Base-by-base conservation (phyloP, 2,888 invertebrate species). In the Dendrolimus pini region DNA sequence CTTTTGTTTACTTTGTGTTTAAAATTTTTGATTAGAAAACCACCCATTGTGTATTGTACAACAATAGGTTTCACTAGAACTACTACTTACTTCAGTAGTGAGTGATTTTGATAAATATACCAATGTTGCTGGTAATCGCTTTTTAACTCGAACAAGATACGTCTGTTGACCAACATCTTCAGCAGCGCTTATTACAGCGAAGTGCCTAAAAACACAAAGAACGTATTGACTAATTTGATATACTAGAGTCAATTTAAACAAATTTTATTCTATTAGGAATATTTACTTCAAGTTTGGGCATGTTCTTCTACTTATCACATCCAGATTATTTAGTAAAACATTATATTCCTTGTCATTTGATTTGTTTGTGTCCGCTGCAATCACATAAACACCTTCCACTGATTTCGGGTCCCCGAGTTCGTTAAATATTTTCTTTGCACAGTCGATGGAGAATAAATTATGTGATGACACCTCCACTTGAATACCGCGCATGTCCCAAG, bases 401-500 rank as follows among this genome's bases (percentile, higher is more conserved):
- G 60, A 52, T 55, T 55, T 59, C n/a, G 52, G 14, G 9, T 54
- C 13, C 10, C 9, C 9, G 41, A 13, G 42, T 9, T 55, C 54
- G 12, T 58, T 52, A 9, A 64, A 55, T 30, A 64, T 54, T n/a
- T 57, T 58, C 1, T 18, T 10, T 9, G 58, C 12, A 9, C 54
- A 10, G 7, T 57, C 58, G 41, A 59, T 57, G 41, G 55, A 58
- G 12, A 52, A 60, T 10, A 69, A 18, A n/a, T 62, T 53, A 8
- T 55, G 55, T 6, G 61, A 58, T 7, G 59, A 59, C 10, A 65
- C 55, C 41, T 58, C 61, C 2, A 65, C 59, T 56, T 66, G 56
- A 0, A 65, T 61, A 1, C 64, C 64, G 3, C 47, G 54, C 10
- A 60, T 60, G 57, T 61, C 57, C 65, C 72, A 68, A 8, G 47